phyloP scores from a whole-genome alignment of 2,113 vertebrate species.

The Macaca nemestrina region DNA sequence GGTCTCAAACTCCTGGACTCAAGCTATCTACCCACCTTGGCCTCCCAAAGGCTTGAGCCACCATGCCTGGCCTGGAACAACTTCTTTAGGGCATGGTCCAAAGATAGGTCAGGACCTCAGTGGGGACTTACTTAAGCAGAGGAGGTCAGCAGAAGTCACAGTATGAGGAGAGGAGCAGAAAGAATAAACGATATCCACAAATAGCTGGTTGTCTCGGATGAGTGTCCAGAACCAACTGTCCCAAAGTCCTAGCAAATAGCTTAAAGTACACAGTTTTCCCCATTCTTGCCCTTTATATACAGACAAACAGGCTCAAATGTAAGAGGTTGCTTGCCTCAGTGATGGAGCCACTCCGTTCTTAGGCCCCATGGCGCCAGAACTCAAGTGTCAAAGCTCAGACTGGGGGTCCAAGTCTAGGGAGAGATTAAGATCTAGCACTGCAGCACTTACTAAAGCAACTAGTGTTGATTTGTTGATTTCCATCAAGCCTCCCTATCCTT shows the following conservation, averaged over 20 bases:
- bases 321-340: neutral
- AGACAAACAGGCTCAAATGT: neutral
- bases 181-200: neutral
- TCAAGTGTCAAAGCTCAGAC: neutral
- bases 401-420: neutral
- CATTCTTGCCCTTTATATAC: neutral
- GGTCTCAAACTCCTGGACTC: too few species aligned
- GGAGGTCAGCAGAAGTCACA: neutral
- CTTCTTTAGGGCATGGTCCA: constrained; percentile 28
- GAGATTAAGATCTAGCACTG: neutral
- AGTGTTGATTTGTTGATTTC: neutral
- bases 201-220: neutral
- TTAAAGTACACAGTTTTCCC: neutral
- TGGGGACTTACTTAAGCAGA: neutral
- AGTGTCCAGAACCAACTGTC: neutral
- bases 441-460: neutral
- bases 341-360: neutral
- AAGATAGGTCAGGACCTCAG: neutral
- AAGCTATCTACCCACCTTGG: too few species aligned
- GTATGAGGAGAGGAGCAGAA: neutral
- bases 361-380: neutral
- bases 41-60: too few species aligned
- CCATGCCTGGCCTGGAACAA: neutral
- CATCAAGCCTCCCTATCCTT: neutral
- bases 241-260: neutral